Evolutionary conservation across 2,113 vertebrate genomes (phyloP).

Genomic region (Siniperca chuatsi): DNA sequence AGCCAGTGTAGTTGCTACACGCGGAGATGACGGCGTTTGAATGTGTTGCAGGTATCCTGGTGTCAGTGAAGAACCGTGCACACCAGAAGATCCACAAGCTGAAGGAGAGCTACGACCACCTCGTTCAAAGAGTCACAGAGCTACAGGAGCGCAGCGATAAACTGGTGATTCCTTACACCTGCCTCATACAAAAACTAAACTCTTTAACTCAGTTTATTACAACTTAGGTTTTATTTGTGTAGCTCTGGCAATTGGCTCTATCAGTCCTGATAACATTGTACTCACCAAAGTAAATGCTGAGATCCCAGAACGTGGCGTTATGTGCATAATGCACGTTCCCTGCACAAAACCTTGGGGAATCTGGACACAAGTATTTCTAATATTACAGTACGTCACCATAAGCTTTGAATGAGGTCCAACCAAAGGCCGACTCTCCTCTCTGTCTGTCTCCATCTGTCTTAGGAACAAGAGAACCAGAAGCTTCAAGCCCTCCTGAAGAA

Average conservation of each 20-base stretch:
- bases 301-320: background rate
- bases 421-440: background rate
- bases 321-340: background rate
- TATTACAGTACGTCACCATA: background rate
- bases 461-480: conserved; percentile 92
- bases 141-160: conserved; percentile 87
- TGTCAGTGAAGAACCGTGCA: conserved; percentile 92
- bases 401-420: conserved; percentile 4
- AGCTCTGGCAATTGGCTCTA: too few relatives aligned
- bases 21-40: background rate
- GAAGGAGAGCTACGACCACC: conserved; percentile 89
- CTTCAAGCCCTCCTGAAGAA: conserved; percentile 87
- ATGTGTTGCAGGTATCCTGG: conserved; percentile 87
- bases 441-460: conserved; percentile 38
- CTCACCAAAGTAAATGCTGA: background rate
- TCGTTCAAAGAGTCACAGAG: conserved; percentile 87
- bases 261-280: background rate
- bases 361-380: background rate
- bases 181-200: background rate
- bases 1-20: too few relatives aligned
- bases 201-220: background rate
- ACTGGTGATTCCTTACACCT: conserved; percentile 83
- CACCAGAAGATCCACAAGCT: conserved; percentile 88
- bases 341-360: background rate
- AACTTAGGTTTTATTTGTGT: background rate